Evolutionary conservation across 2,797 vertebrate genomes (phyloP).

Genomic region (Sebastes cheni): DNA sequence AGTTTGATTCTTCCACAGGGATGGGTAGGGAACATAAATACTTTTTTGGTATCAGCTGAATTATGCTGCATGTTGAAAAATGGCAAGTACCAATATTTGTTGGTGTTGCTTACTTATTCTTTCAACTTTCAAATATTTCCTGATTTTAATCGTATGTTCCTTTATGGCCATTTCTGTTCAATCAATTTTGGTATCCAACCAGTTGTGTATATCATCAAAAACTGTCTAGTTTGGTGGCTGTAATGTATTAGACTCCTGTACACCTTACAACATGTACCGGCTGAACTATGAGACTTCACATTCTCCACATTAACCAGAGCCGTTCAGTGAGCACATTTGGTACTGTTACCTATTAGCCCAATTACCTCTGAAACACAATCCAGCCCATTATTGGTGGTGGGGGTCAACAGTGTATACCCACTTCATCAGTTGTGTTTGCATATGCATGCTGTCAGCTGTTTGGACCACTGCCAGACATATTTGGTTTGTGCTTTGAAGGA

Average conservation of each 20-base stretch:
- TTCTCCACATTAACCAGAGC: neutral
- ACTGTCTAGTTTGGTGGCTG: neutral
- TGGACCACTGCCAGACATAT: neutral
- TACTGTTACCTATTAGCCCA: slow-evolving; percentile 16
- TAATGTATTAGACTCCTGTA: neutral
- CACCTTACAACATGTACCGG: neutral
- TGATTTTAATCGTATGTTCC: neutral
- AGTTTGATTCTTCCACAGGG: neutral
- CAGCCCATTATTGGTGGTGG: slow-evolving; percentile 16
- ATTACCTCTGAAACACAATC: slow-evolving; percentile 23
- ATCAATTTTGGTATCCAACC: no score
- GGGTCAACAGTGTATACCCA: slow-evolving; percentile 21
- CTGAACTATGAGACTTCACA: neutral
- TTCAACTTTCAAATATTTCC: neutral
- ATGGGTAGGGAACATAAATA: neutral
- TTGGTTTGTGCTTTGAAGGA: neutral
- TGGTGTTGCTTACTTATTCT: neutral
- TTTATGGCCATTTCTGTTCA: no score
- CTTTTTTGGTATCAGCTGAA: neutral
- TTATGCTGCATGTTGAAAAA: neutral
- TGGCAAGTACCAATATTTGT: no score
- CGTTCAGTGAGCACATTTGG: neutral
- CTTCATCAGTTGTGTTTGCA: slow-evolving; percentile 34
- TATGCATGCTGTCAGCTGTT: slow-evolving; percentile 22
- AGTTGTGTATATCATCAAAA: no score